A percentile compares a stretch with the other conserved stretches of the same genome.
Conservation (phyloP, 2,888 invertebrate species). For the Parnassius orleans region DNA sequence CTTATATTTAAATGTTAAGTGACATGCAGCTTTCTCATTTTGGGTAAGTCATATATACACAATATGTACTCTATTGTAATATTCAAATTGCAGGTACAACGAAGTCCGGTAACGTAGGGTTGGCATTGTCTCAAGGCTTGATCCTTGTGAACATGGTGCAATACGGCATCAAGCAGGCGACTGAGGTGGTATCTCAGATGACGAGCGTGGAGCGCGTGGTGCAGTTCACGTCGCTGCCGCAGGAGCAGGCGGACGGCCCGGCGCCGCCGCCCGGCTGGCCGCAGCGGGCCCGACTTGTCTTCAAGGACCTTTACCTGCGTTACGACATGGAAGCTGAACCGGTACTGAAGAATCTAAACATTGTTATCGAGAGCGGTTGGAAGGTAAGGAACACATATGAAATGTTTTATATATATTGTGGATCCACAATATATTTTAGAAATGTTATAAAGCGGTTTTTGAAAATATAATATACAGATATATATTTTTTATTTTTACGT, state of each 20-base stretch:
- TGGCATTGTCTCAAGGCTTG: conserved; percentile 86
- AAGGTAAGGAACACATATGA: conserved; percentile 70
- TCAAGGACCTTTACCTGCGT: conserved; percentile 82
- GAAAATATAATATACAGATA: no score
- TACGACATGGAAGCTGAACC: conserved; percentile 83
- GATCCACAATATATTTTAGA: no score
- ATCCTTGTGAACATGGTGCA: conserved; percentile 90
- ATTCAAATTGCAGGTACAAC: conserved; percentile 61
- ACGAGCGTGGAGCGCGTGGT: conserved; percentile 90
- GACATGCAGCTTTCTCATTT: not conserved
- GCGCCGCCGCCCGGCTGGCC: conserved; percentile 84
- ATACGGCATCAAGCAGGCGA: conserved; percentile 88
- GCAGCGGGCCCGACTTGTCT: conserved; percentile 78
- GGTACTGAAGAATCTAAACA: conserved; percentile 85
- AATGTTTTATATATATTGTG: no score
- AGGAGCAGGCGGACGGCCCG: conserved; percentile 84
- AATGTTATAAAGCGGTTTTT: no score
- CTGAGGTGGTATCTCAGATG: conserved; percentile 89
- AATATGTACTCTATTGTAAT: not conserved
- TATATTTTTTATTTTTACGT: no score
- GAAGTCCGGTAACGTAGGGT: conserved; percentile 85
- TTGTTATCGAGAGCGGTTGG: conserved; percentile 83
- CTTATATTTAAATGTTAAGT: not conserved
- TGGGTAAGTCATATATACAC: not conserved
- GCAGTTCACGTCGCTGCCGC: conserved; percentile 87